Evolutionary conservation across 2,797 vertebrate genomes (phyloP).

Genomic region (Microctenopoma steveboyesi): DNA sequence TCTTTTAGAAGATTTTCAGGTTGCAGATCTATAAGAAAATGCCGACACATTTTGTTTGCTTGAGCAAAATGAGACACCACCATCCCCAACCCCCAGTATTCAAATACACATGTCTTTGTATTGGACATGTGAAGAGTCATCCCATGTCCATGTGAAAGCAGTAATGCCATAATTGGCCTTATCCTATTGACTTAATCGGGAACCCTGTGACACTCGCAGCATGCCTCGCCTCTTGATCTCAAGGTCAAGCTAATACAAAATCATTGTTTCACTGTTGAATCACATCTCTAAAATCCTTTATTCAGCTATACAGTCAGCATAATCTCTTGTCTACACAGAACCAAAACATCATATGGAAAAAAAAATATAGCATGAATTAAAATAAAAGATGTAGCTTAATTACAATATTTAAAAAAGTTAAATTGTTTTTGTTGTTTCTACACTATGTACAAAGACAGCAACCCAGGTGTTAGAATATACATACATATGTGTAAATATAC

Average conservation of each 20-base stretch:
- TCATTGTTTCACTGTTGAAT: constrained; percentile 29
- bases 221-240: constrained; percentile 54
- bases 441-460: constrained; percentile 82
- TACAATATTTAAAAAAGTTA: constrained; percentile 74
- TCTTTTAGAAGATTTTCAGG: constrained; percentile 5
- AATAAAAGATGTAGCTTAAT: constrained; percentile 70
- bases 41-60: constrained; percentile 10
- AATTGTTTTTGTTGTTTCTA: constrained; percentile 70
- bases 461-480: constrained; percentile 64
- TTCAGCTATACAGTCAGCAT: constrained; percentile 62
- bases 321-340: constrained; percentile 64
- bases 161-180: constrained; percentile 79
- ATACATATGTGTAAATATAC: constrained; percentile 63
- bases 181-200: constrained; percentile 80
- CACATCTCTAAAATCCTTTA: constrained; percentile 76
- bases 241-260: constrained; percentile 58
- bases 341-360: constrained; percentile 58
- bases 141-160: constrained; percentile 77
- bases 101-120: constrained; percentile 6
- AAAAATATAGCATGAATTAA: constrained; percentile 64
- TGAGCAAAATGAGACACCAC: background rate
- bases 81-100: background rate
- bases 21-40: constrained; percentile 17
- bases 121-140: constrained; percentile 72
- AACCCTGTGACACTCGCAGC: constrained; percentile 58